A percentile compares a stretch with the other conserved stretches of the same genome.
Conservation (phyloP, 2,797 vertebrate species). For the Anas acuta region DNA sequence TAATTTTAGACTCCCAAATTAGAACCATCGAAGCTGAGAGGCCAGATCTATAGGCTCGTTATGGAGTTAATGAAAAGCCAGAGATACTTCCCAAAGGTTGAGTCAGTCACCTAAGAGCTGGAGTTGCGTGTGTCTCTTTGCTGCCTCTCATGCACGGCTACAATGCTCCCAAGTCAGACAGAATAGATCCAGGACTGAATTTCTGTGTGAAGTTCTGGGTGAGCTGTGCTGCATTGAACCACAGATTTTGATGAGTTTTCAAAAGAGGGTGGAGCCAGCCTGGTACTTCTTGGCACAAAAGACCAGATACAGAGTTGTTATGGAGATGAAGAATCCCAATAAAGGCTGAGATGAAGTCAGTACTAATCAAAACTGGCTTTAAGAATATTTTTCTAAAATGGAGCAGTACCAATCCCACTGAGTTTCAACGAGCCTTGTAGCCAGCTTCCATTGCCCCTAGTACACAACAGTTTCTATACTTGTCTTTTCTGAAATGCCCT, state of each 20-base stretch:
- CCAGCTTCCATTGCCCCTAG: background rate
- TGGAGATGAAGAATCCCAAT: background rate
- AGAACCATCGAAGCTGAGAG: constrained; percentile 20
- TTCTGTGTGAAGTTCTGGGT: background rate
- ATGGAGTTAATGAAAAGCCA: background rate
- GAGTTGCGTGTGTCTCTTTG: background rate
- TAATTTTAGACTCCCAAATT: constrained; percentile 51
- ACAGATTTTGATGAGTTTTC: background rate
- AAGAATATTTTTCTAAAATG: background rate
- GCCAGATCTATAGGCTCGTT: background rate
- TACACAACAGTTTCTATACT: background rate
- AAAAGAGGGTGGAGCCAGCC: background rate
- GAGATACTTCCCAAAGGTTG: background rate
- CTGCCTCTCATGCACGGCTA: background rate
- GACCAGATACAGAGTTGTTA: background rate
- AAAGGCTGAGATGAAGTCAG: background rate
- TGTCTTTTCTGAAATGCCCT: background rate
- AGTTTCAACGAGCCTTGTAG: background rate
- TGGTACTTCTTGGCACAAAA: background rate
- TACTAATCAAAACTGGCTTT: background rate
- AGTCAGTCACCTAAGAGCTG: background rate
- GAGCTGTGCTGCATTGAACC: background rate
- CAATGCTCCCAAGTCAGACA: background rate
- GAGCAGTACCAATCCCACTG: accelerated
- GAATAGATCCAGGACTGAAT: background rate